phyloP scores from a whole-genome alignment of 2,888 invertebrate genomes.

The Lithosia quadra region DNA sequence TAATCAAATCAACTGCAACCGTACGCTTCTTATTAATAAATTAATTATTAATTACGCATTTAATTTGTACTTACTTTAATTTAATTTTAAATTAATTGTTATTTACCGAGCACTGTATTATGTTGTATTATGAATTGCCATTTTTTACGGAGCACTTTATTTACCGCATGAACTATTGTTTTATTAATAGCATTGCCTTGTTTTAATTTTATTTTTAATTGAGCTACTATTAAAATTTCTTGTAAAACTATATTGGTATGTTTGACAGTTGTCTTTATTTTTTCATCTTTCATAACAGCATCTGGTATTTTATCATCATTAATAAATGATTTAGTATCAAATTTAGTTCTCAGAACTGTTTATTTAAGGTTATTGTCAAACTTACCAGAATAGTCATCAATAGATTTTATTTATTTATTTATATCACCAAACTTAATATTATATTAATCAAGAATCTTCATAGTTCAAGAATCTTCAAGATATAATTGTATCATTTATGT shows the following conservation, averaged over 20 bases:
- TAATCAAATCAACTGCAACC: constrained; percentile 2
- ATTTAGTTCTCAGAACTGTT: neutral
- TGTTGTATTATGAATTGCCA: constrained; percentile 17
- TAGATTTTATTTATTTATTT: neutral
- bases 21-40: neutral
- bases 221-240: neutral
- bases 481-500: neutral
- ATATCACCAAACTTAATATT: neutral
- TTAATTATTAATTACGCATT: constrained; percentile 12
- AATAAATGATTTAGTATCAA: neutral
- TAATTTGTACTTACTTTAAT: constrained; percentile 16
- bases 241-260: neutral
- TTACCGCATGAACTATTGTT: constrained; percentile 18
- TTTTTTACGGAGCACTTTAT: constrained; percentile 6
- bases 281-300: neutral
- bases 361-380: neutral
- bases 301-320: neutral
- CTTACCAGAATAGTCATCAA: neutral
- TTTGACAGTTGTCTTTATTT: neutral
- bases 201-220: neutral
- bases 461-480: neutral
- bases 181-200: constrained; percentile 13
- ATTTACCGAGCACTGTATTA: constrained; percentile 21
- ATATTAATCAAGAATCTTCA: neutral
- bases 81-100: constrained; percentile 1